phyloP scores from a whole-genome alignment of 2,797 vertebrate genomes.

The Simalia tracyae region DNA sequence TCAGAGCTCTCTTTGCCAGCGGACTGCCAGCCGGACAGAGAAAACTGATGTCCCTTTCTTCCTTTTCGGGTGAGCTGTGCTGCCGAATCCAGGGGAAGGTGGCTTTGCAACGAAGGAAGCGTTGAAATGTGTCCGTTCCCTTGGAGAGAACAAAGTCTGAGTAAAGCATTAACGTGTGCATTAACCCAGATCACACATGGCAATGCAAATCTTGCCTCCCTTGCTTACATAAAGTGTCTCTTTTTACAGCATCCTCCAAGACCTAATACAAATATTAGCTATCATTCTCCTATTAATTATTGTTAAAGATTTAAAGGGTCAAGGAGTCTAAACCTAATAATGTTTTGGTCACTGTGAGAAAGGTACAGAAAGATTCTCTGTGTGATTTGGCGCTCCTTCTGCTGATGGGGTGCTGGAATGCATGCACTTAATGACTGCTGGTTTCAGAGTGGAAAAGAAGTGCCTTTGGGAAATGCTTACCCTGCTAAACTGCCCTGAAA shows the following conservation, averaged over 20 bases:
- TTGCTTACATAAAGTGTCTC: constrained; percentile 59
- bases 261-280: constrained; percentile 73
- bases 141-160: constrained; percentile 61
- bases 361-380: constrained; percentile 64
- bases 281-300: constrained; percentile 78
- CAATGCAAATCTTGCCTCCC: constrained; percentile 63
- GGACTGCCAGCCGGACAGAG: neutral
- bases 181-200: constrained; percentile 60
- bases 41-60: neutral
- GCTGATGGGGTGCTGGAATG: constrained; percentile 36
- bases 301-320: constrained; percentile 81
- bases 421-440: neutral
- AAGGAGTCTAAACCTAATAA: constrained; percentile 73
- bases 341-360: constrained; percentile 76
- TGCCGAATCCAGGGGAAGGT: constrained; percentile 29
- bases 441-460: neutral
- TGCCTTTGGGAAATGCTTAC: neutral
- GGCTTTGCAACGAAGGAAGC: constrained; percentile 45
- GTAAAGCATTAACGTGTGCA: constrained; percentile 70
- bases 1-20: neutral
- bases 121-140: constrained; percentile 41
- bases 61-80: neutral
- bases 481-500: neutral
- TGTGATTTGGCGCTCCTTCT: constrained; percentile 70
- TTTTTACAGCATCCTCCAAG: constrained; percentile 56